These are phyloP conservation scores for Eudorcas thomsonii DNA, from an alignment of 2,113 vertebrate species.

Conservation along the genomic window DNA sequence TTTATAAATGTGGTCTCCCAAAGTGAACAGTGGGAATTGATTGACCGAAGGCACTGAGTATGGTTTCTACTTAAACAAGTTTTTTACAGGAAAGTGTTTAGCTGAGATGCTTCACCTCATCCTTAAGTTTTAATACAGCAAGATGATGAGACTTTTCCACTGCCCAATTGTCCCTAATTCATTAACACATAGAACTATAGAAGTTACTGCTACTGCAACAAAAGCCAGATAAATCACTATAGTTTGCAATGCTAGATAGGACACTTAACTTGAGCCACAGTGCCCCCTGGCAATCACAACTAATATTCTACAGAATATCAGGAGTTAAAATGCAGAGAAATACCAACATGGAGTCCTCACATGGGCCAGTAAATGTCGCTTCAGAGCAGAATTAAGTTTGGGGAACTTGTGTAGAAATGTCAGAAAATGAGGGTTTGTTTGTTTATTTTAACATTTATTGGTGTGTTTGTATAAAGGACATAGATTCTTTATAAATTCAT, in stretches of 20 bases:
- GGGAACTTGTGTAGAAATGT: neutral
- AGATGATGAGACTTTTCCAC: neutral
- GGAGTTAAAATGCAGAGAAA: neutral
- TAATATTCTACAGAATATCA: neutral
- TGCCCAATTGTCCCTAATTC: neutral
- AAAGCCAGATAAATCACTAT: neutral
- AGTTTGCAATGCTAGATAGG: neutral
- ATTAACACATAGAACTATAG: neutral
- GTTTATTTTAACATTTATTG: neutral
- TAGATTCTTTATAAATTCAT: neutral
- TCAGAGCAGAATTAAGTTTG: slow-evolving; percentile 6
- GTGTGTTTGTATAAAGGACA: neutral
- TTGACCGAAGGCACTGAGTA: neutral
- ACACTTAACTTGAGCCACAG: neutral
- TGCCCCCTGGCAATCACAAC: neutral
- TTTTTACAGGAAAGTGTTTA: neutral
- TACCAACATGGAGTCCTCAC: neutral
- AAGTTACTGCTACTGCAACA: neutral
- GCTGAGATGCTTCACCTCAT: neutral
- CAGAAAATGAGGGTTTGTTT: neutral
- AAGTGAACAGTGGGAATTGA: neutral
- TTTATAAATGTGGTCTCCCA: neutral
- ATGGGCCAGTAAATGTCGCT: neutral
- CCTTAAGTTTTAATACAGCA: neutral
- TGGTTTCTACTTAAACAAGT: neutral